Percentiles rank a stretch among this genome's conserved stretches.
Conservation (phyloP, 2,113 vertebrate genomes). For the Sula dactylatra region DNA sequence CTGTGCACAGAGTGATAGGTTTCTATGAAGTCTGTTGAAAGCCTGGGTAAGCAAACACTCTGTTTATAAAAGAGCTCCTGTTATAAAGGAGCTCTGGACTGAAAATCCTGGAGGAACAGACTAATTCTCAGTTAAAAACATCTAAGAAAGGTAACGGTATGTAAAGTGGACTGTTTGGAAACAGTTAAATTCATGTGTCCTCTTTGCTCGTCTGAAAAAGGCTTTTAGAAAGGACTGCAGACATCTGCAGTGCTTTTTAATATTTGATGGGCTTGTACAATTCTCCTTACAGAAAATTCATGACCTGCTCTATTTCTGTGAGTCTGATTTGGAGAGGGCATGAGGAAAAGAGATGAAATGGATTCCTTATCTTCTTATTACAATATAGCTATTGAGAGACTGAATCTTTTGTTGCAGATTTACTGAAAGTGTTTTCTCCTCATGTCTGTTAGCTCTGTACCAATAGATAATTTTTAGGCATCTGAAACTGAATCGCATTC, state of each 20-base stretch:
- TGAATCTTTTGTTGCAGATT: neutral
- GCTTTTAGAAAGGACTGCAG: conserved; percentile 59
- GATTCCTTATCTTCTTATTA: neutral
- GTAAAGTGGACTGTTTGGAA: neutral
- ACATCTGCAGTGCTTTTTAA: conserved; percentile 66
- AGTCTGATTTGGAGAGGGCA: neutral
- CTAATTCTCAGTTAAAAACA: neutral
- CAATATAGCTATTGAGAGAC: neutral
- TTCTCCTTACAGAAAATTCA: conserved; percentile 33
- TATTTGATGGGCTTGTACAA: conserved; percentile 52
- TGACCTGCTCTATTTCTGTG: conserved; percentile 29
- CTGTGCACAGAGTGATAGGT: neutral
- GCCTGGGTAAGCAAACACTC: neutral
- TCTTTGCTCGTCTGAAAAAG: neutral
- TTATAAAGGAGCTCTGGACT: neutral
- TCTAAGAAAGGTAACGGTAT: neutral
- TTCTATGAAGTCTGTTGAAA: neutral
- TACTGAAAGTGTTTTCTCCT: neutral
- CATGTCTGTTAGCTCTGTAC: neutral
- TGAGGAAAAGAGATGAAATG: neutral
- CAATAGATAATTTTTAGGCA: neutral
- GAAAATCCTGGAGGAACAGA: neutral
- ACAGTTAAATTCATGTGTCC: neutral
- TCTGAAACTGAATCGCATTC: rapidly evolving
- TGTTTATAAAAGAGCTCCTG: too few species aligned